Conservation (phyloP, 2,113 vertebrate species). For the Vicugna pacos region DNA sequence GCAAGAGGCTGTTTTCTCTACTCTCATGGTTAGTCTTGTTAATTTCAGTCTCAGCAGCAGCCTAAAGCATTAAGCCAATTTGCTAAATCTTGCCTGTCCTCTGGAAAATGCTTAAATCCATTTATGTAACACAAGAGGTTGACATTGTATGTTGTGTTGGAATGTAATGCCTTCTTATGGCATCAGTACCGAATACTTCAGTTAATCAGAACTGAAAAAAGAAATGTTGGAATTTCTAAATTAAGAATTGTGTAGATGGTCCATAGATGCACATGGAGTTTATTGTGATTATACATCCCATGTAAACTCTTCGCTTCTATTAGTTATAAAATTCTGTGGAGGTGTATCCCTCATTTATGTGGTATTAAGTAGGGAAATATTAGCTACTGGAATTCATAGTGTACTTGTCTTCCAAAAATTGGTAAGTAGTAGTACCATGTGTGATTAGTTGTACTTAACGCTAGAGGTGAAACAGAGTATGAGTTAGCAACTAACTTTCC, state of each 20-base stretch:
- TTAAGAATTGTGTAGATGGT: not conserved
- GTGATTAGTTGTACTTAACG: not conserved
- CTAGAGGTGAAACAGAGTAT: slow-evolving; percentile 17
- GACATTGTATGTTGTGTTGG: slow-evolving; percentile 68
- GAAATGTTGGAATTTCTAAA: slow-evolving; percentile 39
- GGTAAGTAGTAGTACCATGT: not conserved
- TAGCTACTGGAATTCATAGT: slow-evolving; percentile 27
- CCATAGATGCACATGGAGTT: not conserved
- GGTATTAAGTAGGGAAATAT: slow-evolving; percentile 24
- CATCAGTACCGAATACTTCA: slow-evolving; percentile 39
- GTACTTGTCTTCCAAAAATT: slow-evolving; percentile 27
- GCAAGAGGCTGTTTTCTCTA: slow-evolving; percentile 52
- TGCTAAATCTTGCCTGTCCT: slow-evolving; percentile 66
- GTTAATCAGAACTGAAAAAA: slow-evolving; percentile 74
- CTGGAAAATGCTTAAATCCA: slow-evolving; percentile 74
- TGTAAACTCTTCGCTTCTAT: not conserved
- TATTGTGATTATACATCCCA: not conserved
- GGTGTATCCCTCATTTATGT: not conserved
- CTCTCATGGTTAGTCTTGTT: slow-evolving; percentile 51
- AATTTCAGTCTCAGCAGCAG: slow-evolving; percentile 74
- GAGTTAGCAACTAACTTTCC: not conserved
- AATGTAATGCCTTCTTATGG: slow-evolving; percentile 59
- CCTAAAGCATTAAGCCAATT: slow-evolving; percentile 69
- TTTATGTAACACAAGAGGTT: slow-evolving; percentile 72
- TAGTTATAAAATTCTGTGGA: not conserved